Evolutionary conservation across 92 coral and sea anemone genomes (phyloP), one percentile per base, ranked within the genome.

Genomic region (Phymanthus crucifer): DNA sequence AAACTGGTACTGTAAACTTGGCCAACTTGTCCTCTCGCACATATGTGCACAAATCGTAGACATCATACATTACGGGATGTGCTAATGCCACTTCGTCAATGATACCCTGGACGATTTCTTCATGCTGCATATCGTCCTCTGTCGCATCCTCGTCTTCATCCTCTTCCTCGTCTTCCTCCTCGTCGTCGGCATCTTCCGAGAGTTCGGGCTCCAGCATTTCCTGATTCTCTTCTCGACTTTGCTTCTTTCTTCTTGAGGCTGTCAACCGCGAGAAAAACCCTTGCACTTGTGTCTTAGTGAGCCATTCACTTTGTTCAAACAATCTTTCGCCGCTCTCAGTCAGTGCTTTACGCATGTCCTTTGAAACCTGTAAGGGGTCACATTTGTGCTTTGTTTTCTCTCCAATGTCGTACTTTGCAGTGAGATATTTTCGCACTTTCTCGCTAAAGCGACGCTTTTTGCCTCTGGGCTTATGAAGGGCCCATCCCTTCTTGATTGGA

Each of bases 321-420:
- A 79, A 40, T 35, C 71, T 40, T 35, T 45, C 76, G 12, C 76
- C 75, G 57, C 61, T 40, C 43, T 73, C 89, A 66, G 72, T 19
- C 36, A 40, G 23, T 66, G 85, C 89, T 18, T 70, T 69, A n/a
- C 83, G 36, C 83, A 85, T 29, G 85, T 79, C 89, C 18, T 68
- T 31, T 3, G 84, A 48, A 29, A 85, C 89, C 75, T 79, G 80
- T 18, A 43, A 50, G 14, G 82, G 46, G 67, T 86, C 85, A 61
- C 48, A 70, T 56, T 86, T 86, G 19, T 75, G 84, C 26, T 80
- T 76, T 36, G 85, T 86, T 38, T 58, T 61, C 57, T 86, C 81
- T 21, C 82, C 85, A 26, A 73, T 65, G 24, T 75, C 74, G 65
- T 72, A 86, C 72, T 80, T 86, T 36, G 84, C 78, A 23, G 64